A percentile compares a stretch with the other conserved stretches of the same genome.
Evolutionary conservation across 2,113 vertebrate genomes (phyloP).

Genomic region (Syrrhaptes paradoxus): DNA sequence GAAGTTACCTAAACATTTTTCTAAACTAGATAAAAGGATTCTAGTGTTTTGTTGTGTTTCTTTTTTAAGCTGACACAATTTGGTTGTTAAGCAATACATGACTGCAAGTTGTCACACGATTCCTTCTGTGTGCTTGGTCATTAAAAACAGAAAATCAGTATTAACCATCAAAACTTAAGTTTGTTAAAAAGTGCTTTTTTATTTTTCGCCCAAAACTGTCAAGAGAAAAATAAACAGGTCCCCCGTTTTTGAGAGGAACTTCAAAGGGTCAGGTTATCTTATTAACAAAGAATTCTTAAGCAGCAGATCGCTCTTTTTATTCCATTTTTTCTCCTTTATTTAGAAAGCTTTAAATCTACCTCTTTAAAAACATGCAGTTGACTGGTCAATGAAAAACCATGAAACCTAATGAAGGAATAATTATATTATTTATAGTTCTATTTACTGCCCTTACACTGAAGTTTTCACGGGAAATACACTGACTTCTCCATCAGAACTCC

Average conservation of each 20-base stretch:
- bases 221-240: not conserved
- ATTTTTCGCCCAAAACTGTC: not conserved
- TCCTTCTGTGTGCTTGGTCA: not conserved
- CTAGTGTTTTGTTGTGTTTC: not conserved
- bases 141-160: not conserved
- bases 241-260: not conserved
- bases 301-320: not conserved
- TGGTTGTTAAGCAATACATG: not conserved
- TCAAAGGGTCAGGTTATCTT: not conserved
- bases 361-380: not conserved
- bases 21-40: not conserved
- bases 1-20: not conserved
- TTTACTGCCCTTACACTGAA: not conserved
- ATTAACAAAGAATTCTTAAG: not conserved
- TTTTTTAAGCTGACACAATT: not conserved
- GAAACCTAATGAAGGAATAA: not conserved
- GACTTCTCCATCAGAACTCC: not conserved
- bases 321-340: rapidly evolving
- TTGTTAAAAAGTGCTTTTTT: not conserved
- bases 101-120: not conserved
- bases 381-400: not conserved
- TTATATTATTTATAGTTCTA: not conserved
- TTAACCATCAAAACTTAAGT: not conserved
- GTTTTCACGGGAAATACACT: not conserved
- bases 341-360: not conserved